Evolutionary conservation across 1,140 invertebrate species (phyloP).

Genomic region (Sarcophaga peregrina): DNA sequence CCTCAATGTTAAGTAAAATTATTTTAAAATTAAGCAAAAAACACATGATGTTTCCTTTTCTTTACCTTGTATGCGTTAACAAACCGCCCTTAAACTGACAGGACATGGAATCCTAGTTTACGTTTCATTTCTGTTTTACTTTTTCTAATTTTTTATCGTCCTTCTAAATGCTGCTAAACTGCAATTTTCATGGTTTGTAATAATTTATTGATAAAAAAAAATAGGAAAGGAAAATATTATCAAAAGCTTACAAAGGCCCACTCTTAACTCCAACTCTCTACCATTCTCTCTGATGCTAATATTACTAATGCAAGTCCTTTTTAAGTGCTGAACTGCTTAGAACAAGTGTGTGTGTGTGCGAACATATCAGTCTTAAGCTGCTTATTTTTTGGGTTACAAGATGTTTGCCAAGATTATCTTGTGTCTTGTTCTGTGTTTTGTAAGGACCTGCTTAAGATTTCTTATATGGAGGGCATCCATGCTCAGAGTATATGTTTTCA

Average conservation of each 20-base stretch:
- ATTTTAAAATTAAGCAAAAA: background rate
- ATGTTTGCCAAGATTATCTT: background rate
- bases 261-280: too few species aligned
- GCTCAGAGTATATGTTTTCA: too few species aligned
- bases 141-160: background rate
- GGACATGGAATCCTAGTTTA: background rate
- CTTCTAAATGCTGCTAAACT: constrained; percentile 10
- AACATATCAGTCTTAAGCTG: too few species aligned
- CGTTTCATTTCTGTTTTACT: background rate
- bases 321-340: background rate
- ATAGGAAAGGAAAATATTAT: background rate
- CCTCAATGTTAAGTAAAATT: background rate
- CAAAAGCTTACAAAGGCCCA: too few species aligned
- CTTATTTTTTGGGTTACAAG: background rate
- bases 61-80: background rate
- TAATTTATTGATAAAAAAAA: background rate
- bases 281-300: too few species aligned
- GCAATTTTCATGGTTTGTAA: constrained; percentile 21
- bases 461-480: background rate
- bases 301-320: too few species aligned
- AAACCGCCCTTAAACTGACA: background rate
- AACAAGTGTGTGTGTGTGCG: too few species aligned
- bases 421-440: background rate
- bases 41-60: background rate
- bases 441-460: background rate